Conservation (phyloP, 2,888 invertebrate species). For the Meganola albula region DNA sequence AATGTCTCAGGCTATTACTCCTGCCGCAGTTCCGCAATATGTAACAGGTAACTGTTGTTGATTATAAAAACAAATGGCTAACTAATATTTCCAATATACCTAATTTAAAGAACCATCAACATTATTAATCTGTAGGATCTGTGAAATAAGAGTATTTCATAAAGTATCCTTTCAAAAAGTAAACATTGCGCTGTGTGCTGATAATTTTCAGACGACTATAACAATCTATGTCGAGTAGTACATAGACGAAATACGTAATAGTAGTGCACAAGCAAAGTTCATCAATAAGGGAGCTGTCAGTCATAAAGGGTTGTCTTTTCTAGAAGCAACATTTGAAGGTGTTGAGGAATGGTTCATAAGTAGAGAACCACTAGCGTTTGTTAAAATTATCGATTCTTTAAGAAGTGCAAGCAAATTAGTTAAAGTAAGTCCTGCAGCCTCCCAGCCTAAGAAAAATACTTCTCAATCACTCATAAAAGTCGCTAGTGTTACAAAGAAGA, state of each 20-base stretch:
- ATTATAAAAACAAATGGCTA: background rate
- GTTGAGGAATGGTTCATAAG: background rate
- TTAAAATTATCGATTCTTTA: no score
- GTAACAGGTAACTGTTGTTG: no score
- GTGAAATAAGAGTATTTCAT: no score
- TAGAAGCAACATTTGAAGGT: background rate
- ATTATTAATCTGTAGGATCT: no score
- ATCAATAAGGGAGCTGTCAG: background rate
- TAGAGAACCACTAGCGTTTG: background rate
- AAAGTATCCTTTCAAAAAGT: no score
- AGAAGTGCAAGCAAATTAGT: no score
- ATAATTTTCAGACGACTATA: no score
- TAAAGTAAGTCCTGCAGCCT: background rate
- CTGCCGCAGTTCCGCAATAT: constrained; percentile 15
- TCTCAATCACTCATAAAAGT: background rate
- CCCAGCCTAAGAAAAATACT: background rate
- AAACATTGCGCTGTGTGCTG: no score
- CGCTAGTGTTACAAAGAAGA: constrained; percentile 23
- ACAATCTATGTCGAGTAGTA: no score
- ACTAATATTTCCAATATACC: background rate
- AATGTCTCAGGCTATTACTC: constrained; percentile 43
- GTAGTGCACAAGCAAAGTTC: background rate
- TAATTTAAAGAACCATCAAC: background rate
- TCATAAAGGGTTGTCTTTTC: background rate
- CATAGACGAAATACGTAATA: background rate